Base-by-base conservation (phyloP, 2,797 vertebrate genomes). In the Garrulus glandarius region DNA sequence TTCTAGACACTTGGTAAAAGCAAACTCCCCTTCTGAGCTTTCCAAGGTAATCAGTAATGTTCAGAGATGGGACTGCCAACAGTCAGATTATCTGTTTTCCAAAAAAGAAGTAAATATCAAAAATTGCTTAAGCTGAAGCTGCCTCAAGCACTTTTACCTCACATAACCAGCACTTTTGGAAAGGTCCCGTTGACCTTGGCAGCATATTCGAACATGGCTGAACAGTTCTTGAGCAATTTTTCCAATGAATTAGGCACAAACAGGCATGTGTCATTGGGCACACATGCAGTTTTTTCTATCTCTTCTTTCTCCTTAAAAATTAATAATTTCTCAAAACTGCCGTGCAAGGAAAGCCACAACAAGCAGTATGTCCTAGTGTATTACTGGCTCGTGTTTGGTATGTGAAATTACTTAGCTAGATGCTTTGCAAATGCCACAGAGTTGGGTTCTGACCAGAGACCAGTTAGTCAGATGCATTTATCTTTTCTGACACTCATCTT, bases 251-350 rank as follows among this genome's bases (percentile, higher is more conserved):
- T 84, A 89, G 44, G 39, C 84, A 69, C 63, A 61, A 76, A 24
- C 20, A 37, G 65, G 50, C 53, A n/a, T 64, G 50, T 59, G 68
- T 85, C 71, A 63, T 39, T 78, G 72, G 36, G 83, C 77, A 89
- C 22, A 84, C 30, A 77, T 68, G n/a, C 47, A 85, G 41, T 10
- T 6, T 91, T 70, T 92, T 91, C 57, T 72, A 11, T 75, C 49
- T 92, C 29, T 6, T 92, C 61, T 91, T 92, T 89, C 84, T 50
- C 11, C 89, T 93, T 89, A 95, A 96, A 97, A 94, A 96, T 92
- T 80, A 87, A 96, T 89, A 87, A 52, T 92, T 93, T 94, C 63
- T 94, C 56, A 72, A 88, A 95, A 79, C 39, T 88, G 37, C 15
- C 24, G 0, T 44, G 39, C 36, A 84, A 69, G 87, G 21, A 55